Evolutionary conservation across 1,140 invertebrate species (phyloP), one percentile per base, ranked within the genome.

Genomic region (Steinernema khuongi): DNA sequence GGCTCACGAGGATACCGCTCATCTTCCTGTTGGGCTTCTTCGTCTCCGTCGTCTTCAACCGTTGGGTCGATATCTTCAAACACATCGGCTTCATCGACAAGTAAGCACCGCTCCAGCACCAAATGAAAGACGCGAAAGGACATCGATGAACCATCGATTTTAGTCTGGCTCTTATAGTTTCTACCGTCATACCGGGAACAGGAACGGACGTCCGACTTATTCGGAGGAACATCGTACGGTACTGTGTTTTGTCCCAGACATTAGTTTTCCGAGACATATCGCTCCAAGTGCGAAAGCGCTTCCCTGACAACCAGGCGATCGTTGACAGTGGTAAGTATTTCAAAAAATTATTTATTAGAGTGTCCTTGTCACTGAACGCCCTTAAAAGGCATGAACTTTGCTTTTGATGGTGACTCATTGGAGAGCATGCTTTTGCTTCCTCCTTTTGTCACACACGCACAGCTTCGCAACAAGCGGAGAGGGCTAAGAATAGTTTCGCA

Each of bases 111-210:
- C 14, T 17, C 26, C 11, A 22, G 19, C 19, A n/a, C 26, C 26
- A n/a, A 41, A n/a, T 41, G 7, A 41, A 41, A n/a, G n/a, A 41
- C 36, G 7, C 7, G 50, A 7, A 26, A 60, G n/a, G n/a, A n/a
- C n/a, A 60, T 60, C 2, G 19, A 7, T 14, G 4, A 22, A 26
- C 26, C 2, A 17, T 14, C 7, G 19, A 17, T 11, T 76, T 7
- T 50, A 75, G 74, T 0, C 66, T 70, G 0, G 74, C 74, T 4
- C 36, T 75, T 0, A 31, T 43, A 31, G 68, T 75, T 1, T 43
- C 74, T 26, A 32, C 68, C 14, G 31, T 67, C 19, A 70, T 75
- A 1, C 17, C 28, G 1, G 74, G 69, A 28, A 71, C 41, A 2
- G 41, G 31, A 7, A 60, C 66, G 2, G 31, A 31, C 19, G 31